Conservation (phyloP, 2,797 vertebrate species). For the Ispidina lecontei region DNA sequence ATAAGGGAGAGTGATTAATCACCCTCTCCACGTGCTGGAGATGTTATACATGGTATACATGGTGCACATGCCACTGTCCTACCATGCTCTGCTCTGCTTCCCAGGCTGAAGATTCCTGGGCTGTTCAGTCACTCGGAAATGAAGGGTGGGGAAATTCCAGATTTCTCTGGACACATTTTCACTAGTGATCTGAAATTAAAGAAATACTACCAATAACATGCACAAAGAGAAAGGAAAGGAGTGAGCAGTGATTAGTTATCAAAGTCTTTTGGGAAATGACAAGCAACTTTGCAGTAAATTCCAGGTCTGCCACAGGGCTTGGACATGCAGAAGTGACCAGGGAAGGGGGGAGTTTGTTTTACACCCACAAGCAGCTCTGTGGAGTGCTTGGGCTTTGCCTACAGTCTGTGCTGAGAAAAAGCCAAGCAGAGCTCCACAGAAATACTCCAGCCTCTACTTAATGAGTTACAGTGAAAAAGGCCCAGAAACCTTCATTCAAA, state of each 20-base stretch:
- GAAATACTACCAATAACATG: neutral
- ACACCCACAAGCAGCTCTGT: neutral
- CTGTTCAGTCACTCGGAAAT: neutral
- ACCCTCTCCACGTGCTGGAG: neutral
- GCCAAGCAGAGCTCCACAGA: neutral
- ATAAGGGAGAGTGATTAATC: neutral
- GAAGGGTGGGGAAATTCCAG: neutral
- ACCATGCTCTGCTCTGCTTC: rapidly evolving
- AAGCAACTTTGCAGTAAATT: neutral
- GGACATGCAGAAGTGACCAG: neutral
- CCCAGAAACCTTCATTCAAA: neutral
- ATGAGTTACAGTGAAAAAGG: neutral
- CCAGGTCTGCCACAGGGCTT: rapidly evolving
- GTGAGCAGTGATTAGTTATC: neutral
- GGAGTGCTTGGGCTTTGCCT: neutral
- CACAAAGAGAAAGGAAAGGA: neutral
- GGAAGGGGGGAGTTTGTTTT: neutral
- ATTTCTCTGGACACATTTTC: neutral
- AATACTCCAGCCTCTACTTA: neutral
- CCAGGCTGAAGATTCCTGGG: neutral
- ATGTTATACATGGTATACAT: neutral
- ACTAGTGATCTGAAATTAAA: neutral
- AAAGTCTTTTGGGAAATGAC: neutral
- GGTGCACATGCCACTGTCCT: neutral
- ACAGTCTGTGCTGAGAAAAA: neutral